phyloP scores from a whole-genome alignment of 2,888 invertebrate genomes.

The Amphipyra tragopoginis region DNA sequence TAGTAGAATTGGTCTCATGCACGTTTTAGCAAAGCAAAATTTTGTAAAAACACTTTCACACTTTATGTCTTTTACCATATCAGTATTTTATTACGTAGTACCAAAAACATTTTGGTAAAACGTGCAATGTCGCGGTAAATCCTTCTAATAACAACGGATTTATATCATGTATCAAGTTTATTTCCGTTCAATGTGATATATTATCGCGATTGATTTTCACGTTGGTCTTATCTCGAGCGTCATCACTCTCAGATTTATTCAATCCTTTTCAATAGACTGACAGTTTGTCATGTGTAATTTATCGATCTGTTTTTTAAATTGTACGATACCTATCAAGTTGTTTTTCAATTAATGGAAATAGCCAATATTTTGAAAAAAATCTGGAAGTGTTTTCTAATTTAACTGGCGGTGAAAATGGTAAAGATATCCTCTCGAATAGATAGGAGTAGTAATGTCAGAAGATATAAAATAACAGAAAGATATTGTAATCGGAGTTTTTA shows the following conservation, averaged over 20 bases:
- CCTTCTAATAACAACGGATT: background rate
- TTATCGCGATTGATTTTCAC: slow-evolving; percentile 48
- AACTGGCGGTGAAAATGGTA: background rate
- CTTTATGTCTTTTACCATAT: too few species aligned
- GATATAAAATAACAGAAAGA: background rate
- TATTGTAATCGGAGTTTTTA: background rate
- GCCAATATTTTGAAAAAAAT: background rate
- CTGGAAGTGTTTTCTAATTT: background rate
- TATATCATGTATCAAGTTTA: background rate
- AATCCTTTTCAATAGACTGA: slow-evolving; percentile 32
- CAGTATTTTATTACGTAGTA: too few species aligned
- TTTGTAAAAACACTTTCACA: too few species aligned
- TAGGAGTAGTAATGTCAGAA: background rate
- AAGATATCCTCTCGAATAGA: background rate
- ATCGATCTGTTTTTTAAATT: slow-evolving; percentile 23
- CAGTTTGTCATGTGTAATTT: slow-evolving; percentile 21
- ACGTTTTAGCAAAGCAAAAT: too few species aligned
- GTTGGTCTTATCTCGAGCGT: slow-evolving; percentile 45
- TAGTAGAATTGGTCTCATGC: too few species aligned
- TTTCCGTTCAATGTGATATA: slow-evolving; percentile 39
- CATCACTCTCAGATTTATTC: slow-evolving; percentile 39
- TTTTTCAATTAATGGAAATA: slow-evolving; percentile 1
- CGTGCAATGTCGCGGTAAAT: background rate
- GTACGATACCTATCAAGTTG: background rate
- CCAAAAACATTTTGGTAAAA: too few species aligned